phyloP scores from a whole-genome alignment of 2,113 vertebrate species.

The Prunella fulvescens region DNA sequence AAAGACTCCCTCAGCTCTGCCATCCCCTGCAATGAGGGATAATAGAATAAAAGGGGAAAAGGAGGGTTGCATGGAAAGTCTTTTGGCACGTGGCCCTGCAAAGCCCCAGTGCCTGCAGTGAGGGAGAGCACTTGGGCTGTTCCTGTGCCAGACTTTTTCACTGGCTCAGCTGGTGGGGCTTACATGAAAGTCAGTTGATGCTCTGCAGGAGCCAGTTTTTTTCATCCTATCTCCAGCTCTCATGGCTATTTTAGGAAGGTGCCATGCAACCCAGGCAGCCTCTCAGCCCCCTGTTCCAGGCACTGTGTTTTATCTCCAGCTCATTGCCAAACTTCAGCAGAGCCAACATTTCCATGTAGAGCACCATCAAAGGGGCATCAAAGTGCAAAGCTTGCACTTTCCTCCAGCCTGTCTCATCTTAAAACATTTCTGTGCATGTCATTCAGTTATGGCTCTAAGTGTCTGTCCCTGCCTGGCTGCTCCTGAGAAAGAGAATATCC shows the following conservation, averaged over 20 bases:
- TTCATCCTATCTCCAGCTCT: not conserved
- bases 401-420: not conserved
- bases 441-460: not conserved
- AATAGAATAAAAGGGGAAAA: not conserved
- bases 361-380: not conserved
- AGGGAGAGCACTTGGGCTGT: not conserved
- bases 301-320: not conserved
- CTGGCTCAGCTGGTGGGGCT: slow-evolving; percentile 34
- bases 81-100: not conserved
- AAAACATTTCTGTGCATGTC: not conserved
- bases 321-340: not conserved
- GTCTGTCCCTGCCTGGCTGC: not conserved
- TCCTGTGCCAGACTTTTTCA: slow-evolving; percentile 31
- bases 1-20: not conserved
- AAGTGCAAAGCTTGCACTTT: not conserved
- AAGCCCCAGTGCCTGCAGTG: not conserved
- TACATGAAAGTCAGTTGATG: slow-evolving; percentile 35
- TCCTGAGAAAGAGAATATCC: not conserved
- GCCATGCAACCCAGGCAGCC: not conserved
- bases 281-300: not conserved
- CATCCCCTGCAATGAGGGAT: not conserved
- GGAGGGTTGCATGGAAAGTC: not conserved
- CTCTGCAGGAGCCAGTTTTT: slow-evolving; percentile 12
- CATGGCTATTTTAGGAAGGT: slow-evolving; percentile 50
- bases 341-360: not conserved